Conservation (phyloP, 2,797 vertebrate genomes). For the Rallus crepitans region DNA sequence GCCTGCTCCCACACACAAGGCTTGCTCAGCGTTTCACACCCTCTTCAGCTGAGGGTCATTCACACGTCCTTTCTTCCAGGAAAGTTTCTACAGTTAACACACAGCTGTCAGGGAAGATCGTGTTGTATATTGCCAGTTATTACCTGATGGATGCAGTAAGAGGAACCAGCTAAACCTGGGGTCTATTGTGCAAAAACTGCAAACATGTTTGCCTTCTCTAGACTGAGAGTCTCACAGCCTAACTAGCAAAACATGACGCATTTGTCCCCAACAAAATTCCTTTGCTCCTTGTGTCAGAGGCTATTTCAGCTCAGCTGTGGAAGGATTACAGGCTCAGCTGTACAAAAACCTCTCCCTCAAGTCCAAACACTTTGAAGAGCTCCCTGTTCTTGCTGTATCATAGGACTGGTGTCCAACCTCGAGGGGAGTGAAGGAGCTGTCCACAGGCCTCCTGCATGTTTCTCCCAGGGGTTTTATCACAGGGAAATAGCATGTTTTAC, state of each 20-base stretch:
- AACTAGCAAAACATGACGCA: neutral
- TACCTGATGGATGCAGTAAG: neutral
- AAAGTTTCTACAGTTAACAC: neutral
- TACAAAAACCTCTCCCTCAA: neutral
- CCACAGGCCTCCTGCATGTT: neutral
- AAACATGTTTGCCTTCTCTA: neutral
- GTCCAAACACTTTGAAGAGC: neutral
- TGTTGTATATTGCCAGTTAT: neutral
- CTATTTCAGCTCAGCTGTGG: neutral
- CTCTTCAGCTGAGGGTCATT: neutral
- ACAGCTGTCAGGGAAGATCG: neutral
- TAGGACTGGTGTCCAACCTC: neutral
- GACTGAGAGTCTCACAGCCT: neutral
- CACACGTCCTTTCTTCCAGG: neutral
- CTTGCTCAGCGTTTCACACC: neutral
- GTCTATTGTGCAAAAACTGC: neutral
- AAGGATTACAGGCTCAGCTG: neutral
- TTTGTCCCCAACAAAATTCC: neutral
- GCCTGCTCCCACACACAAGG: accelerated
- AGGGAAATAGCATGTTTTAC: neutral
- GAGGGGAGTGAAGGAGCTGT: neutral
- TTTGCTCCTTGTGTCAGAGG: neutral
- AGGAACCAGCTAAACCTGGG: neutral
- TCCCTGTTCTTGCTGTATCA: neutral
- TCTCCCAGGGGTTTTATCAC: neutral